Evolutionary conservation across 1,140 invertebrate species (phyloP), one percentile per base, ranked within the genome.

Genomic region (Pogonognathellus flavescens): DNA sequence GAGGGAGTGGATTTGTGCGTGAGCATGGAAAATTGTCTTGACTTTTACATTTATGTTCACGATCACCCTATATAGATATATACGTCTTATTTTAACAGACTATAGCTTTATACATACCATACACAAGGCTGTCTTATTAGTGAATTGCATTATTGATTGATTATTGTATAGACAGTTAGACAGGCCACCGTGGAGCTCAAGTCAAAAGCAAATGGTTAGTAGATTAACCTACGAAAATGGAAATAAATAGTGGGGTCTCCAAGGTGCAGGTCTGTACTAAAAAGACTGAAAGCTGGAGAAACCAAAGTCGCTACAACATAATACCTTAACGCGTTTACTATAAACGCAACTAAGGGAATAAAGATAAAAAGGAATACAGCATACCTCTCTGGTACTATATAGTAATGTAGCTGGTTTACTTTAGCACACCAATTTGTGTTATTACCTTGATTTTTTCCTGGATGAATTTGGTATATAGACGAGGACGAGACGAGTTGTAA

Each of bases 1-100:
- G 70, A 76, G 70, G 70, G 70, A 76, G 70, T 76, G 70, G n/a
- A 31, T 41, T 76, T 76, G 70, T 76, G 70, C 70, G 70, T 76
- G 70, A 76, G 70, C 70, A 76, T 76, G 70, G 25, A 76, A 76
- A 76, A 16, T 76, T 76, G 70, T 49, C 31, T 76, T 76, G 70
- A 76, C 41, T 76, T 76, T 25, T 76, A 76, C 70, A 76, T 76
- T 76, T 76, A 76, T 50, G n/a, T 49, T 18, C 41, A 76, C 70
- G 70, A 50, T 50, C 31, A 41, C 31, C 31, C 31, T 41, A 41
- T 3, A 41, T 6, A 41, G 1, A 41, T 41, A 41, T n/a, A n/a
- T n/a, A n/a, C n/a, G n/a, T 41, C 31, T 41, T 41, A 41, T 41
- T 41, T 6, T 41, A 41, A 41, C 1, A 6, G 31, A 6, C 31